Conservation (phyloP, 2,113 vertebrate genomes). For the Hippocampus abdominalis region DNA sequence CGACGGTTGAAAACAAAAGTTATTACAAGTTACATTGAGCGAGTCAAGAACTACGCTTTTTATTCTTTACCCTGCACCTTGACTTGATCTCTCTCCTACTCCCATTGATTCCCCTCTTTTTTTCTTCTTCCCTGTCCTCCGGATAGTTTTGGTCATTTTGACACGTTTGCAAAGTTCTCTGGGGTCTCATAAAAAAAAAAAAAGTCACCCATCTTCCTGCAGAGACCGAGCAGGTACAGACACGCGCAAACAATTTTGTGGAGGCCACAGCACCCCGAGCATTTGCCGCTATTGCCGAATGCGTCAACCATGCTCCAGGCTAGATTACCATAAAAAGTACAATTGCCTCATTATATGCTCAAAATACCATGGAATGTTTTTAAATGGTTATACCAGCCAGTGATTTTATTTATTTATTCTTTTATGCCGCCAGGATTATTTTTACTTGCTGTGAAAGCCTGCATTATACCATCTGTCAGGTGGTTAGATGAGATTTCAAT, state of each 20-base stretch:
- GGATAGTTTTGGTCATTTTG: too few species aligned
- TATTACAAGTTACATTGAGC: too few species aligned
- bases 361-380: slow-evolving; percentile 54
- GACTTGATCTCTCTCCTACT: too few species aligned
- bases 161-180: too few species aligned
- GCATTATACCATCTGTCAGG: slow-evolving; percentile 75
- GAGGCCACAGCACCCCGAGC: neutral
- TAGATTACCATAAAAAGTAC: slow-evolving; percentile 21
- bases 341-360: slow-evolving; percentile 29
- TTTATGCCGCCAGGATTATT: slow-evolving; percentile 64
- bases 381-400: slow-evolving; percentile 65
- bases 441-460: slow-evolving; percentile 70
- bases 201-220: too few species aligned
- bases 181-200: too few species aligned
- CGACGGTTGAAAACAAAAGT: too few species aligned
- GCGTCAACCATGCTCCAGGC: neutral
- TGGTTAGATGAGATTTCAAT: slow-evolving; percentile 51
- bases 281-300: neutral
- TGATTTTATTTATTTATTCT: slow-evolving; percentile 6
- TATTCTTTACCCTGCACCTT: too few species aligned
- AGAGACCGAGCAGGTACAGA: neutral
- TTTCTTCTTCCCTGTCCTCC: too few species aligned
- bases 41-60: too few species aligned
- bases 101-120: too few species aligned
- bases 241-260: neutral